Percentiles rank a stretch among this genome's conserved stretches.
Conservation (phyloP, 2,888 invertebrate genomes). For the Pristionchus exspectatus region DNA sequence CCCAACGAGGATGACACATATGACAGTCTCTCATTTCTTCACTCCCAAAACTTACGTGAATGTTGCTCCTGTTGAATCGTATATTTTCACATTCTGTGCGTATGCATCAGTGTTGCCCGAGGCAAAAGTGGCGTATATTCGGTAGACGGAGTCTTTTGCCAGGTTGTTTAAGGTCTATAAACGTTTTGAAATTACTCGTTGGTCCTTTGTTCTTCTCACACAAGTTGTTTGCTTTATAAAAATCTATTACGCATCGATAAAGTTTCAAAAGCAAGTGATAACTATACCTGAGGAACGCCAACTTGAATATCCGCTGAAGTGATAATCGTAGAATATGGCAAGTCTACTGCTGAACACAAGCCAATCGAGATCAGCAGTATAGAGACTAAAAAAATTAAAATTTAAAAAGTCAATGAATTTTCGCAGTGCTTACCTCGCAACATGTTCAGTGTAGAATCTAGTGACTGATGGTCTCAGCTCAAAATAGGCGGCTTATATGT, state of each 20-base stretch:
- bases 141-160: background rate
- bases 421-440: background rate
- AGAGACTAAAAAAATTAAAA: background rate
- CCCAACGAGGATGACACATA: too few relatives aligned
- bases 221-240: too few relatives aligned
- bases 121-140: slow-evolving; percentile 19
- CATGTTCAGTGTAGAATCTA: background rate
- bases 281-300: background rate
- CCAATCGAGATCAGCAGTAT: background rate
- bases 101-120: background rate
- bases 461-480: background rate
- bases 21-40: background rate
- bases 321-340: background rate
- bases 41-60: background rate
- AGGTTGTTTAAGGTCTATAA: background rate
- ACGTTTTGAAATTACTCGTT: too few relatives aligned
- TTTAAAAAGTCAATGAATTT: background rate
- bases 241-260: background rate
- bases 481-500: background rate
- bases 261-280: background rate
- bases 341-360: background rate
- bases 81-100: background rate
- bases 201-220: too few relatives aligned
- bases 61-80: background rate
- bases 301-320: background rate